These are phyloP conservation scores for Anser brachyrhynchus DNA, from an alignment of 2,113 vertebrate genomes.

Conservation along the genomic window DNA sequence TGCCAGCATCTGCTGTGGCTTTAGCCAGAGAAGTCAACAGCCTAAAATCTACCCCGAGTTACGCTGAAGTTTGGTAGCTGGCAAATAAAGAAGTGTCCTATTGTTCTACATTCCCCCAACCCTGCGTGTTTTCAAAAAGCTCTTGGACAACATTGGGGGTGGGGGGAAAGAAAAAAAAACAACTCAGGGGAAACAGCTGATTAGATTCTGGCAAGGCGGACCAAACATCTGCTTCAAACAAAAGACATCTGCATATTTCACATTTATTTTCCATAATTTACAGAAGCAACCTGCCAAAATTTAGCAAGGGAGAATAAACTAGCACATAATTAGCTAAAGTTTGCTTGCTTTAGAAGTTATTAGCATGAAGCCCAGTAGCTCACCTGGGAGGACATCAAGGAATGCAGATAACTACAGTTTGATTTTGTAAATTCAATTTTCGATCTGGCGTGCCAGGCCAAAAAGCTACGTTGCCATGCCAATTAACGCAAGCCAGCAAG, in stretches of 20 bases:
- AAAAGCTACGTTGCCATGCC: conserved; percentile 45
- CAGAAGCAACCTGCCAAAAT: conserved; percentile 96
- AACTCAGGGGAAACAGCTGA: conserved; percentile 87
- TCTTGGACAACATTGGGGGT: conserved; percentile 79
- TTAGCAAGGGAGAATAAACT: conserved; percentile 87
- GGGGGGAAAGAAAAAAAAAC: neutral
- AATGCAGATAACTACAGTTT: conserved; percentile 73
- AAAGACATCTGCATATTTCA: conserved; percentile 99
- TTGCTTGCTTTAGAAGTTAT: conserved; percentile 97
- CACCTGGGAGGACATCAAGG: conserved; percentile 84
- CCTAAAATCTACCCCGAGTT: neutral
- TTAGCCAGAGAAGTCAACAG: neutral
- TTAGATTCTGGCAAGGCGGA: conserved; percentile 95
- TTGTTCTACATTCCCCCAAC: conserved; percentile 68
- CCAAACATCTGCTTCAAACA: conserved; percentile 99
- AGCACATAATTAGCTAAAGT: conserved; percentile 96
- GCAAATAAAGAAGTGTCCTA: conserved; percentile 30
- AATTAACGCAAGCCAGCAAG: conserved; percentile 44
- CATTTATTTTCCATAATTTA: conserved; percentile 99
- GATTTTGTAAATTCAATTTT: conserved; percentile 80
- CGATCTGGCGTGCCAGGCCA: conserved; percentile 47
- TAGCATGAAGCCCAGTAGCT: conserved; percentile 85
- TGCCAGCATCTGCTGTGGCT: conserved; percentile 18
- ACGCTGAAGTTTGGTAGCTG: neutral
- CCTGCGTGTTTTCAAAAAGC: conserved; percentile 82